Base-by-base conservation (phyloP, 2,888 invertebrate genomes). In the Drosophila sordidula region DNA sequence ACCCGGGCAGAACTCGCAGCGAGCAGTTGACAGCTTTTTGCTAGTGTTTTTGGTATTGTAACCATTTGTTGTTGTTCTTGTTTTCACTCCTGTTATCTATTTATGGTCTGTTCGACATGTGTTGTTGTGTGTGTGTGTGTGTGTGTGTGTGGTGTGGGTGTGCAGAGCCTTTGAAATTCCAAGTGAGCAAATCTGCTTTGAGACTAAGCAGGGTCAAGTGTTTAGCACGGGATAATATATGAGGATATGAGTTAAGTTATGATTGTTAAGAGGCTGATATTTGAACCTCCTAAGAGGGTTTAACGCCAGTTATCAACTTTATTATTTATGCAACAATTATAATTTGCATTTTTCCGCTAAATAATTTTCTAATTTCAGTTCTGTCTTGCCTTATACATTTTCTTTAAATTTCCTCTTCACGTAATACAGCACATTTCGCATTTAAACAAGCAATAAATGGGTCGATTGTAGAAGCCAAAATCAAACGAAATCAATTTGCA, bases 11-110 rank as follows among this genome's bases (percentile, higher is more conserved):
- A 64, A 57, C 68, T 72, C 57, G 45, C 41, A 38, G 63, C 34
- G 62, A 73, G 68, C 74, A 78, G 79, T 80, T 80, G 80, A 81
- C 79, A 81, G 62, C 79, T 59, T 75, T 66, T 75, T 75, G 57
- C 64, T 67, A 72, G 62, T 75, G 39, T 55, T 38, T 14, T 57
- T n/a, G 42, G 56, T 61, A 63, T 75, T 70, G 67, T 65, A 56
- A 59, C 34, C 57, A 51, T 66, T 66, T 47, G 2, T 44, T 32
- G 11, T 6, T 46, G 14, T 44, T 32, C 9, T 56, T 56, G 16
- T 41, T 49, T 49, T 16, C 42, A 51, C 51, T 32, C n/a, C 16
- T 49, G n/a, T 44, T 59, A 65, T 65, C 50, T 51, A 44, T 62
- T 59, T 73, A 42, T 70, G 57, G 57, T 42, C 44, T 64, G 22